A percentile compares a stretch with the other conserved stretches of the same genome.
Conservation (phyloP, 2,797 vertebrate species). For the Anguilla obscura region DNA sequence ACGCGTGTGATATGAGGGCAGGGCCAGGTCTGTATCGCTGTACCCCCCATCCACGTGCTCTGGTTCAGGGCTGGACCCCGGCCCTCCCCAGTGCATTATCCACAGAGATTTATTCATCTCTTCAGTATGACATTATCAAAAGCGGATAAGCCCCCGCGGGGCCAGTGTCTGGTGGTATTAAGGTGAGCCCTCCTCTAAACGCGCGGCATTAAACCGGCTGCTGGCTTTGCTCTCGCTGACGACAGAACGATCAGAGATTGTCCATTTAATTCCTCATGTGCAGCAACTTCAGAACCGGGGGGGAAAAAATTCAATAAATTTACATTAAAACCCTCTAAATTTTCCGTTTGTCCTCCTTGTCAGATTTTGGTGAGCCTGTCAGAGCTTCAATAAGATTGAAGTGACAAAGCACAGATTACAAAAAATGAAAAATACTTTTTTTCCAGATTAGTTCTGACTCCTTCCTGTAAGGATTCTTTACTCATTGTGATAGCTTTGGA, state of each 20-base stretch:
- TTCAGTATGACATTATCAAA: not conserved
- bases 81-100: not conserved
- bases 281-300: not conserved
- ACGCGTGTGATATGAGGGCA: not conserved
- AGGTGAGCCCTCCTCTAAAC: not conserved
- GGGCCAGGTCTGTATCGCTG: not conserved
- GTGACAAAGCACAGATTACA: not conserved
- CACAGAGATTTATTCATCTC: not conserved
- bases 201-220: not conserved
- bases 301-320: not conserved
- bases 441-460: not conserved
- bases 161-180: not conserved
- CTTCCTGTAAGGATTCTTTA: not conserved
- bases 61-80: not conserved
- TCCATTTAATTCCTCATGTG: constrained; percentile 1
- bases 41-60: not conserved
- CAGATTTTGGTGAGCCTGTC: not conserved
- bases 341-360: not conserved
- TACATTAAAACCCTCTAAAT: not conserved
- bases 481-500: not conserved
- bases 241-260: not conserved
- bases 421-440: not conserved
- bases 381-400: not conserved
- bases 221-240: not conserved
- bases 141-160: not conserved